Evolutionary conservation across 2,113 vertebrate genomes (phyloP).

Genomic region (Larimichthys crocea): DNA sequence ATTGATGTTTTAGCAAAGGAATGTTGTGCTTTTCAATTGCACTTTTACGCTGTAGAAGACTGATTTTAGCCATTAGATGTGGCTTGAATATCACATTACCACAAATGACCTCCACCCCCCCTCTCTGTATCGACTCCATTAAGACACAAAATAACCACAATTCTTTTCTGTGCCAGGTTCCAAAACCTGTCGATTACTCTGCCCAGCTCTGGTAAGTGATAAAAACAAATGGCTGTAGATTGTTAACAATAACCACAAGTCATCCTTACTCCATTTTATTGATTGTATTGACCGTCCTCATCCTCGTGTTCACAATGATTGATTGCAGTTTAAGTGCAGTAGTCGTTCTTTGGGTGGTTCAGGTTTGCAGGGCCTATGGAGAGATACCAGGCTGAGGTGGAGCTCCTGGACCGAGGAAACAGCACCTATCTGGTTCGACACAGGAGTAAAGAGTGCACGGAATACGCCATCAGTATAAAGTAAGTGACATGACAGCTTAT

Average conservation of each 20-base stretch:
- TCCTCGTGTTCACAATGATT: slow-evolving; percentile 49
- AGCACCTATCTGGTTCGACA: slow-evolving; percentile 93
- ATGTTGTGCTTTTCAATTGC: slow-evolving; percentile 57
- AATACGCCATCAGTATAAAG: slow-evolving; percentile 98
- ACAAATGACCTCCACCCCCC: slow-evolving; percentile 45
- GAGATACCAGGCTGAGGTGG: slow-evolving; percentile 91
- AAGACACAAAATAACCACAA: slow-evolving; percentile 59
- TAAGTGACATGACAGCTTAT: slow-evolving; percentile 78
- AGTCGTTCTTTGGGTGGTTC: slow-evolving; percentile 56
- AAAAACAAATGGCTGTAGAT: slow-evolving; percentile 42
- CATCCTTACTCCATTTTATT: slow-evolving; percentile 30
- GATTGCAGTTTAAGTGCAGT: slow-evolving; percentile 55
- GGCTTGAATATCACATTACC: slow-evolving; percentile 67
- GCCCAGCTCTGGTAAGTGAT: slow-evolving; percentile 89
- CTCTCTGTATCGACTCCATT: slow-evolving; percentile 42
- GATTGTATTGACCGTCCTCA: slow-evolving; percentile 38
- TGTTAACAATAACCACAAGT: slow-evolving; percentile 33
- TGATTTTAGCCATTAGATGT: slow-evolving; percentile 64
- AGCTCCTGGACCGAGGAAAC: slow-evolving; percentile 90
- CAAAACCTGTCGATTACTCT: slow-evolving; percentile 95
- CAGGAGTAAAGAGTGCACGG: slow-evolving; percentile 91
- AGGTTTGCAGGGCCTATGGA: slow-evolving; percentile 97
- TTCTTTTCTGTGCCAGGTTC: slow-evolving; percentile 85
- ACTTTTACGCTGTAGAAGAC: slow-evolving; percentile 46
- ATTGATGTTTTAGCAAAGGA: slow-evolving; percentile 60